phyloP scores from a whole-genome alignment of 2,113 vertebrate genomes.

The Xiphorhynchus elegans region DNA sequence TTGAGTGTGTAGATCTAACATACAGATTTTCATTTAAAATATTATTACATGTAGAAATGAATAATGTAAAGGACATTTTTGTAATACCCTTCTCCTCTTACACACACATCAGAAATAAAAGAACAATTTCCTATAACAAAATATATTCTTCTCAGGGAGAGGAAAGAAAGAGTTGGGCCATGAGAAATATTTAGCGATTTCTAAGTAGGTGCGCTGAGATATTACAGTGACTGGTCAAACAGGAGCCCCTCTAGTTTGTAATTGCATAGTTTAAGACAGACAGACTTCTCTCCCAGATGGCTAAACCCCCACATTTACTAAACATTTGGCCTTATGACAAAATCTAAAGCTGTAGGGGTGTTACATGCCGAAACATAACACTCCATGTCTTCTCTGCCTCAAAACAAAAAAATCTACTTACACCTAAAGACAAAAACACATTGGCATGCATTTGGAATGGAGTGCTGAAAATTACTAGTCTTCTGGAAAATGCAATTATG shows the following conservation, averaged over 20 bases:
- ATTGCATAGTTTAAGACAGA: background rate
- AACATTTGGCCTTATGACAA: background rate
- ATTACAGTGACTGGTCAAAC: background rate
- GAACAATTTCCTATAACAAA: background rate
- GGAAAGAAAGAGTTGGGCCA: background rate
- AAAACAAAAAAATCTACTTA: conserved; percentile 22
- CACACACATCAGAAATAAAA: background rate
- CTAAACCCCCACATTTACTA: background rate
- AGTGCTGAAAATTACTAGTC: background rate
- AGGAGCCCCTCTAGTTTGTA: background rate
- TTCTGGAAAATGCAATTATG: conserved; percentile 38
- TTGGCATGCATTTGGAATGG: background rate
- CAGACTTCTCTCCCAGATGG: background rate
- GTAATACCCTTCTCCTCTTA: background rate
- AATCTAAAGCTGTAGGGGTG: background rate
- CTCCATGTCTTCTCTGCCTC: background rate
- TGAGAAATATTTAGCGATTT: background rate
- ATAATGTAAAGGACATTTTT: background rate
- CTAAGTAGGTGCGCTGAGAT: background rate
- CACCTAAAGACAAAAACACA: background rate
- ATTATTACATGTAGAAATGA: background rate
- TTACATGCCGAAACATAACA: background rate
- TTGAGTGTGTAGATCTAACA: background rate
- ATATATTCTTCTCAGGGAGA: background rate
- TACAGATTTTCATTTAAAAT: background rate